phyloP scores from a whole-genome alignment of 2,113 vertebrate genomes.

The Meleagris gallopavo region DNA sequence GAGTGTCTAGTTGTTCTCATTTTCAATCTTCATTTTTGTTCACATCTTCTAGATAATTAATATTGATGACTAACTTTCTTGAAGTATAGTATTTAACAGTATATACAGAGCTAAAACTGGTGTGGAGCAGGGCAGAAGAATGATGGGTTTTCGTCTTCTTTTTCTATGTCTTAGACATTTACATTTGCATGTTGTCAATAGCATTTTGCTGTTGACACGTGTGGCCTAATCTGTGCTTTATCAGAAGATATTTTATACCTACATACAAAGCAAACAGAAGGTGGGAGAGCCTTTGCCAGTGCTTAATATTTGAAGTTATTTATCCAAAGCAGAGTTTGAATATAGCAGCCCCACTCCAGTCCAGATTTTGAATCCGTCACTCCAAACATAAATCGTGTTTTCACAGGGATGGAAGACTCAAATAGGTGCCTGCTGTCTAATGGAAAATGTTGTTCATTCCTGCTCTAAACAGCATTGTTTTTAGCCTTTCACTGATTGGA shows the following conservation, averaged over 20 bases:
- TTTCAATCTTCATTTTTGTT: slow-evolving; percentile 20
- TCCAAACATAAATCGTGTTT: slow-evolving; percentile 1
- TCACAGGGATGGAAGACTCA: neutral
- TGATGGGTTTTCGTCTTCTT: neutral
- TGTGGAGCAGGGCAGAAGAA: neutral
- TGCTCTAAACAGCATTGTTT: neutral
- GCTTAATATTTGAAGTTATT: neutral
- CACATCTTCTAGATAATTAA: neutral
- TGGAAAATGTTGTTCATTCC: slow-evolving; percentile 16
- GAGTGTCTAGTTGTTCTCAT: neutral
- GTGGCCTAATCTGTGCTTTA: slow-evolving; percentile 5
- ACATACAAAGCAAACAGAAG: neutral
- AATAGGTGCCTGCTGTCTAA: slow-evolving; percentile 48
- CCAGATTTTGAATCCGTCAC: slow-evolving; percentile 28
- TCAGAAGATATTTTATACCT: slow-evolving; percentile 3
- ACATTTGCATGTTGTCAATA: neutral
- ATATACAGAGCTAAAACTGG: neutral
- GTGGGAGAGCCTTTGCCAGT: neutral
- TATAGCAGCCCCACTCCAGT: neutral
- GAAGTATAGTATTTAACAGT: neutral
- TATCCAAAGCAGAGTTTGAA: neutral
- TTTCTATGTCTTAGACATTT: neutral
- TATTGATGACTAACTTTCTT: neutral
- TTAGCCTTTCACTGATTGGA: neutral
- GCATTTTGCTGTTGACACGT: neutral